Evolutionary conservation across 2,797 vertebrate genomes (phyloP).

Genomic region (Typhlichthys eigenmanni): DNA sequence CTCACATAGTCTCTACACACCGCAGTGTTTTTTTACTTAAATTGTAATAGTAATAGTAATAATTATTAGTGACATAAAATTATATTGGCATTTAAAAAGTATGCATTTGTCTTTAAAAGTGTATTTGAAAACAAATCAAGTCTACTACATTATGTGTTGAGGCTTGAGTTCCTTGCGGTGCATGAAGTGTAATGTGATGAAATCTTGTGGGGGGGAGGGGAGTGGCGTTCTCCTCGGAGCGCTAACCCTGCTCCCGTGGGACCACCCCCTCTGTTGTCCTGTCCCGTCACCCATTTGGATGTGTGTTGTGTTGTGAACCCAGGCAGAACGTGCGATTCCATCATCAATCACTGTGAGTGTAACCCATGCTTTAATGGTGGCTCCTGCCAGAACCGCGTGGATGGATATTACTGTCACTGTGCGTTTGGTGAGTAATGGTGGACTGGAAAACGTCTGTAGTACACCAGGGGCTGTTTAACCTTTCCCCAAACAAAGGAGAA

Average conservation of each 20-base stretch:
- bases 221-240: neutral
- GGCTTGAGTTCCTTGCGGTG: slow-evolving; percentile 42
- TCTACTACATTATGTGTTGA: slow-evolving; percentile 27
- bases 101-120: neutral
- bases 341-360: slow-evolving; percentile 98
- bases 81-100: too few relatives aligned
- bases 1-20: slow-evolving; percentile 30
- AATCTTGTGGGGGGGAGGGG: slow-evolving; percentile 44
- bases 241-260: slow-evolving; percentile 36
- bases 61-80: too few relatives aligned
- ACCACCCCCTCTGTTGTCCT: slow-evolving; percentile 42
- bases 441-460: slow-evolving; percentile 33
- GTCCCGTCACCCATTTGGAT: slow-evolving; percentile 78
- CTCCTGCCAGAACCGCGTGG: slow-evolving; percentile 94
- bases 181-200: slow-evolving; percentile 51
- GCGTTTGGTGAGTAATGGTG: slow-evolving; percentile 90
- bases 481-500: neutral
- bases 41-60: too few relatives aligned
- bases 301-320: slow-evolving; percentile 80
- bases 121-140: slow-evolving; percentile 26
- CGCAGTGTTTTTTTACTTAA: slow-evolving; percentile 21
- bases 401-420: slow-evolving; percentile 96
- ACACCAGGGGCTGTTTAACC: slow-evolving; percentile 17
- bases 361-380: slow-evolving; percentile 98
- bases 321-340: slow-evolving; percentile 94